phyloP scores from a whole-genome alignment of 1,140 invertebrate genomes.

The Sogatella furcifera region DNA sequence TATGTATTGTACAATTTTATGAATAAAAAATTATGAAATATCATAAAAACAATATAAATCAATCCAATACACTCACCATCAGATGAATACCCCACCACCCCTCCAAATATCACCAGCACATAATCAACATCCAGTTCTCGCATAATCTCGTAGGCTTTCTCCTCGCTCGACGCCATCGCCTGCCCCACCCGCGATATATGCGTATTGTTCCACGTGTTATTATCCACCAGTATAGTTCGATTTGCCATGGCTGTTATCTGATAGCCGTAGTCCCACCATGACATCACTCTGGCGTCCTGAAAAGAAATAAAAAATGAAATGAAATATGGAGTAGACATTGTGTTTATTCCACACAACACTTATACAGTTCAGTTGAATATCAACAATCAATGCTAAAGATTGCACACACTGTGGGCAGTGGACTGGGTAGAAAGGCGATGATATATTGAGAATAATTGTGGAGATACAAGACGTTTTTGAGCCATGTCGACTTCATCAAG shows the following conservation, averaged over 20 bases:
- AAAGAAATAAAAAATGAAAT: slow-evolving; percentile 24
- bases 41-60: too few relatives aligned
- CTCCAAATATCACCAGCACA: slow-evolving; percentile 96
- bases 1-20: too few relatives aligned
- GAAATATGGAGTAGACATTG: too few relatives aligned
- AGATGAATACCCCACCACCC: slow-evolving; percentile 94
- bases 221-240: slow-evolving; percentile 95
- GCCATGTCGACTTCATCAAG: too few relatives aligned
- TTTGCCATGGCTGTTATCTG: slow-evolving; percentile 99
- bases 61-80: slow-evolving; percentile 55
- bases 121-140: slow-evolving; percentile 94
- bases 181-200: slow-evolving; percentile 95
- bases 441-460: too few relatives aligned
- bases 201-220: slow-evolving; percentile 99
- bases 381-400: too few relatives aligned
- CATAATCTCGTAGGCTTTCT: slow-evolving; percentile 97
- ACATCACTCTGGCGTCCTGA: slow-evolving; percentile 92
- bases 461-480: too few relatives aligned
- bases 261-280: slow-evolving; percentile 99
- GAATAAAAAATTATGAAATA: too few relatives aligned
- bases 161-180: slow-evolving; percentile 94
- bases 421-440: too few relatives aligned
- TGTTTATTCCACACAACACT: too few relatives aligned
- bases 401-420: too few relatives aligned
- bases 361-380: too few relatives aligned